These are phyloP conservation scores for Stratiolaelaps scimitus DNA, from an alignment of 1,140 invertebrate genomes.

Conservation along the genomic window DNA sequence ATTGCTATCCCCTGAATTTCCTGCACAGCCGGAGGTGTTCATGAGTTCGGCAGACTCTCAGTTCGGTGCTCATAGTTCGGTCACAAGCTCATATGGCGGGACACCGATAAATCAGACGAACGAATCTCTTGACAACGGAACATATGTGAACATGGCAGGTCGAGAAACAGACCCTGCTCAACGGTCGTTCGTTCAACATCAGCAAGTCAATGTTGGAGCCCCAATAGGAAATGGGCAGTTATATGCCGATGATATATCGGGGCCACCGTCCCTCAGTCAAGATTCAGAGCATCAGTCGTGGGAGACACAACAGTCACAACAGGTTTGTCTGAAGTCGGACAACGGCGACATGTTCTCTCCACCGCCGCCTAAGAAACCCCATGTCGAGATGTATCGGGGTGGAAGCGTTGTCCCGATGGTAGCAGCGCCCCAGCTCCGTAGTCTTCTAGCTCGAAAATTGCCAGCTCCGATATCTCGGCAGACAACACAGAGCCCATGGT, in stretches of 20 bases:
- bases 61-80: too few species aligned
- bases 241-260: neutral
- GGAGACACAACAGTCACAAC: neutral
- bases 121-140: too few species aligned
- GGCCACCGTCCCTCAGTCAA: neutral
- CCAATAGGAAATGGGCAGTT: neutral
- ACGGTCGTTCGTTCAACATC: too few species aligned
- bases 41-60: too few species aligned
- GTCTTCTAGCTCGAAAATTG: constrained; percentile 4
- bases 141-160: too few species aligned
- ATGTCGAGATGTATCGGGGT: neutral
- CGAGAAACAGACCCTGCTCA: too few species aligned
- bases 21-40: too few species aligned
- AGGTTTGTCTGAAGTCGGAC: neutral
- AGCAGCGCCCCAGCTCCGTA: constrained; percentile 12
- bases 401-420: constrained; percentile 1
- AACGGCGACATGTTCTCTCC: neutral
- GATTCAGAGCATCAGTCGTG: neutral
- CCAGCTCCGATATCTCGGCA: neutral
- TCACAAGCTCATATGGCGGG: too few species aligned
- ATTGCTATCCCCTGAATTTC: too few species aligned
- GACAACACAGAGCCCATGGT: too few species aligned
- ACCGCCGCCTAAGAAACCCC: neutral
- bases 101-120: too few species aligned
- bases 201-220: too few species aligned